Evolutionary conservation across 2,113 vertebrate genomes (phyloP).

Genomic region (Trematocara variabile): DNA sequence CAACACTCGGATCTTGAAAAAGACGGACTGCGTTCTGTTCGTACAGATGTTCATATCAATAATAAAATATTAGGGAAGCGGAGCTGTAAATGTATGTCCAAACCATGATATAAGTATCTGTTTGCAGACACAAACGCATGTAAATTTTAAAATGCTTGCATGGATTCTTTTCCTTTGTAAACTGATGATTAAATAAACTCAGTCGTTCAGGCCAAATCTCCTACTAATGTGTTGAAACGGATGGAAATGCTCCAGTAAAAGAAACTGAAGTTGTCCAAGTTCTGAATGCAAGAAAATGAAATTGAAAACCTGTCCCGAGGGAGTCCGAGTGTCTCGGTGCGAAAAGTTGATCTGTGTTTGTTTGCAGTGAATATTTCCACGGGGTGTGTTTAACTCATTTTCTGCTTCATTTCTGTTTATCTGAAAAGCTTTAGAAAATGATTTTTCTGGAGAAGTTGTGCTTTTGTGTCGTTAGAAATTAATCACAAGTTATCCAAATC

Average conservation of each 20-base stretch:
- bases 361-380: neutral
- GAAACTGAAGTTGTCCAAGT: neutral
- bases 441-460: neutral
- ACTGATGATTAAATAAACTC: neutral
- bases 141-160: neutral
- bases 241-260: neutral
- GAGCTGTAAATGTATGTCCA: neutral
- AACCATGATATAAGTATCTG: neutral
- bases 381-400: neutral
- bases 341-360: neutral
- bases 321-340: neutral
- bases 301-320: neutral
- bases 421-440: neutral
- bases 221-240: neutral
- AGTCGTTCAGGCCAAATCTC: neutral
- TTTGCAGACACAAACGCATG: neutral
- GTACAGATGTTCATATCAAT: neutral
- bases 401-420: neutral
- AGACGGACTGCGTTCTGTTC: rapidly evolving
- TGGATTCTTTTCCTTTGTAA: neutral
- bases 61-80: neutral
- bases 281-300: neutral
- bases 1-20: neutral
- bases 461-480: neutral
- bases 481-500: neutral